Percentiles rank a stretch among this genome's conserved stretches.
Conservation (phyloP, 2,888 invertebrate species). For the Amphipoea lucens region DNA sequence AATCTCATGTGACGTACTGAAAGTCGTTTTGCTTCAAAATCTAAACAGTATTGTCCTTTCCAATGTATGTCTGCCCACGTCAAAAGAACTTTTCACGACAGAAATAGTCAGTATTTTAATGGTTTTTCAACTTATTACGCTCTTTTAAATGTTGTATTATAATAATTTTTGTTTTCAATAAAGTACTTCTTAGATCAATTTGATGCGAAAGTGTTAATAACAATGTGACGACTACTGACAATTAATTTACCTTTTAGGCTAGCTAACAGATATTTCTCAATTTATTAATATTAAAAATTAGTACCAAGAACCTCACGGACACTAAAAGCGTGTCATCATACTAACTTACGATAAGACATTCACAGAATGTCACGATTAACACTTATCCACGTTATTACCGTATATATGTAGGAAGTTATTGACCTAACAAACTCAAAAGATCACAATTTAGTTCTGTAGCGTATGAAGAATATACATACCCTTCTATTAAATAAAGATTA, state of each 20-base stretch:
- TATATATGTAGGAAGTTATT: constrained; percentile 1
- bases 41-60: not conserved
- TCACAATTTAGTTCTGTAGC: constrained; percentile 10
- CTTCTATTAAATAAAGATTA: constrained; percentile 8
- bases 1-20: not conserved
- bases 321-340: not conserved
- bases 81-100: not conserved
- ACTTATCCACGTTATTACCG: constrained; percentile 19
- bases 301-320: constrained; percentile 14
- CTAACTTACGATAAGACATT: constrained; percentile 40
- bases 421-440: constrained; percentile 1
- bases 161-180: not conserved
- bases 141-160: too few species aligned
- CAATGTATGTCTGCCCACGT: too few species aligned
- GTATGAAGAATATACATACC: not conserved
- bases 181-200: not conserved
- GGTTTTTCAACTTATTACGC: not conserved
- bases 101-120: not conserved
- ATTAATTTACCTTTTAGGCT: not conserved
- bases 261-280: not conserved
- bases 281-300: constrained; percentile 14
- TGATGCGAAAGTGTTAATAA: not conserved
- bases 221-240: not conserved
- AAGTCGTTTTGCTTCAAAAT: not conserved
- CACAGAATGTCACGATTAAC: constrained; percentile 41